Conservation (phyloP, 37 sponge, comb jelly and placozoan species). For the Lycopodina hypogea region DNA sequence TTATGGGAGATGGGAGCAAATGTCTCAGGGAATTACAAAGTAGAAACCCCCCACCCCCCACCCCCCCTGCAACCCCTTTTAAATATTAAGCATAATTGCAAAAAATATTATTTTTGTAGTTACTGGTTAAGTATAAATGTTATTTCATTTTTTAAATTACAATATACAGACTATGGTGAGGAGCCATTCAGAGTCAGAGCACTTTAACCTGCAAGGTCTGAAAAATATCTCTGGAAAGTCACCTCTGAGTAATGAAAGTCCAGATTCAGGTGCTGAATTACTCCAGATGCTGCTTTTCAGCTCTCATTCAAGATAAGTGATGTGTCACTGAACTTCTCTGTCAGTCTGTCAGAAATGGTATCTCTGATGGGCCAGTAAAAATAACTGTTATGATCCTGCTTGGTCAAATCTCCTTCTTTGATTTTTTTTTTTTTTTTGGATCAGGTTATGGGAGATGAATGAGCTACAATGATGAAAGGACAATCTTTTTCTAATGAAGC, state of each 20-base stretch:
- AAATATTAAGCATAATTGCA: neutral
- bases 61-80: slow-evolving; percentile 39
- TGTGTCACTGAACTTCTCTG: slow-evolving; percentile 64
- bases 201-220: slow-evolving; percentile 28
- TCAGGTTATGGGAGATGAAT: no score
- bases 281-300: slow-evolving; percentile 19
- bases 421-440: no score
- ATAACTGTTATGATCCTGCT: no score
- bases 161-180: slow-evolving; percentile 58
- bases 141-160: neutral
- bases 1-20: slow-evolving; percentile 52
- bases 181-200: slow-evolving; percentile 35
- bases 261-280: slow-evolving; percentile 55
- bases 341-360: slow-evolving; percentile 31
- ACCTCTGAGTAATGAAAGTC: slow-evolving; percentile 39
- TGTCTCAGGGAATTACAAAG: slow-evolving; percentile 30
- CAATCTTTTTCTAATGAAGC: no score
- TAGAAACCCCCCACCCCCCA: slow-evolving; percentile 48
- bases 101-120: neutral
- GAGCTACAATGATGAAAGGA: no score
- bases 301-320: slow-evolving; percentile 53
- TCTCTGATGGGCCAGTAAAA: neutral
- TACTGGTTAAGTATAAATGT: neutral
- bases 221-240: slow-evolving; percentile 55
- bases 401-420: no score